Conservation (phyloP, 2,113 vertebrate genomes). For the Mystacornis crossleyi region DNA sequence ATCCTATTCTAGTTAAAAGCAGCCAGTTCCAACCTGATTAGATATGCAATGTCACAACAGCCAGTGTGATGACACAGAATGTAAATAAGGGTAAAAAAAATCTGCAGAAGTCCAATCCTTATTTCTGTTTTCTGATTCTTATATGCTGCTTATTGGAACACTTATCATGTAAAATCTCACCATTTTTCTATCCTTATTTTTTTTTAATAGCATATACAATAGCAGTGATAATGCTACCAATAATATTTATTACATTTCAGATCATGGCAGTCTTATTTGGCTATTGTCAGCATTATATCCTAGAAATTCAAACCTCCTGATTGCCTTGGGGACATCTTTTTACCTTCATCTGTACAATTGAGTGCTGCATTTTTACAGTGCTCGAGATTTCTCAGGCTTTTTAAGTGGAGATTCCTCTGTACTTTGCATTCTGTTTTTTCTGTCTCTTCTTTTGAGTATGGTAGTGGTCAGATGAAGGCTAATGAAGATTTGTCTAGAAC, state of each 20-base stretch:
- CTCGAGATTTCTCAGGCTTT: background rate
- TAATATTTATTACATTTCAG: slow-evolving; percentile 40
- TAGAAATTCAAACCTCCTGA: slow-evolving; percentile 27
- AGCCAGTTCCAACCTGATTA: slow-evolving; percentile 31
- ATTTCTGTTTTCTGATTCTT: background rate
- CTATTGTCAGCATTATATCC: slow-evolving; percentile 11
- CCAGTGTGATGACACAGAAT: slow-evolving; percentile 39
- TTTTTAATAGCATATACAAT: background rate
- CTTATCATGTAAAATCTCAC: background rate
- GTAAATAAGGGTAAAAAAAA: slow-evolving; percentile 43
- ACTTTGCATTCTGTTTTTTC: background rate
- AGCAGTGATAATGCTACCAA: background rate
- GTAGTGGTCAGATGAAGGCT: background rate
- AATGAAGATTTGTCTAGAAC: slow-evolving; percentile 20
- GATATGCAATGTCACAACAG: slow-evolving; percentile 55
- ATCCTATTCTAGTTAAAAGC: slow-evolving; percentile 9
- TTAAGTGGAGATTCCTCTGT: background rate
- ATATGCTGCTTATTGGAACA: background rate
- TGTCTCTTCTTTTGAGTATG: background rate
- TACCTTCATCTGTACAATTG: background rate
- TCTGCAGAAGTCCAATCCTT: background rate
- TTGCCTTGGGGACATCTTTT: slow-evolving; percentile 35
- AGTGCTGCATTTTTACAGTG: background rate
- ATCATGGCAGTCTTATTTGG: background rate
- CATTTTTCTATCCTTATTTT: background rate